Evolutionary conservation across 2,113 vertebrate species (phyloP).

Genomic region (Pangasianodon gigas): DNA sequence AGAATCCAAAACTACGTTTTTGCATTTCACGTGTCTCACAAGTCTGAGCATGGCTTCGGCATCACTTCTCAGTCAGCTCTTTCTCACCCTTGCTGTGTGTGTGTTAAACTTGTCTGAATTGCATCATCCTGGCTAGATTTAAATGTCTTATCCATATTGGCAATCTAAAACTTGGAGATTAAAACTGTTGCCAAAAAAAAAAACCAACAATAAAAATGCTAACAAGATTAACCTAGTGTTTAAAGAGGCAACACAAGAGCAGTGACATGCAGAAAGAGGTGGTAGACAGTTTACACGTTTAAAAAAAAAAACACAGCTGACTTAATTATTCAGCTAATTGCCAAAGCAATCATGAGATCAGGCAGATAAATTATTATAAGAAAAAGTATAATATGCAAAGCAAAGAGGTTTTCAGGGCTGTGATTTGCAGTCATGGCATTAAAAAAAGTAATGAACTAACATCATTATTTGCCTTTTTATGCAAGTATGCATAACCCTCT

Average conservation of each 20-base stretch:
- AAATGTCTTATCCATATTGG: background rate
- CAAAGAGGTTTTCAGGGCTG: background rate
- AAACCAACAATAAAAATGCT: background rate
- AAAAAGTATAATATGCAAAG: background rate
- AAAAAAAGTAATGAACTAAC: background rate
- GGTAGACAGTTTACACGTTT: background rate
- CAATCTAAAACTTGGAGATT: background rate
- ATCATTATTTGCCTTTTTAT: background rate
- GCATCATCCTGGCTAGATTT: background rate
- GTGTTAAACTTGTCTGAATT: background rate
- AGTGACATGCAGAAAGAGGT: background rate
- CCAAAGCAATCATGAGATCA: background rate
- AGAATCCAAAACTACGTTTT: slow-evolving; percentile 69
- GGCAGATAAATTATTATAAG: background rate
- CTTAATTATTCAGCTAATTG: background rate
- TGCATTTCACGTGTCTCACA: slow-evolving; percentile 68
- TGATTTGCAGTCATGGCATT: background rate
- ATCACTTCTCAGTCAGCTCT: slow-evolving; percentile 55
- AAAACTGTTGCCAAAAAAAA: background rate
- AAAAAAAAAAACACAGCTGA: background rate
- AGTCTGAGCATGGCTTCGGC: slow-evolving; percentile 75
- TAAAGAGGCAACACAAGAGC: background rate
- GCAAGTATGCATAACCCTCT: background rate
- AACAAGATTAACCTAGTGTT: background rate
- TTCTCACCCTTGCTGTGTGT: slow-evolving; percentile 50